Percentiles rank a stretch among this genome's conserved stretches.
These are phyloP conservation scores for Gymnosoma rotundatum DNA, from an alignment of 2,888 invertebrate species.

Conservation along the genomic window DNA sequence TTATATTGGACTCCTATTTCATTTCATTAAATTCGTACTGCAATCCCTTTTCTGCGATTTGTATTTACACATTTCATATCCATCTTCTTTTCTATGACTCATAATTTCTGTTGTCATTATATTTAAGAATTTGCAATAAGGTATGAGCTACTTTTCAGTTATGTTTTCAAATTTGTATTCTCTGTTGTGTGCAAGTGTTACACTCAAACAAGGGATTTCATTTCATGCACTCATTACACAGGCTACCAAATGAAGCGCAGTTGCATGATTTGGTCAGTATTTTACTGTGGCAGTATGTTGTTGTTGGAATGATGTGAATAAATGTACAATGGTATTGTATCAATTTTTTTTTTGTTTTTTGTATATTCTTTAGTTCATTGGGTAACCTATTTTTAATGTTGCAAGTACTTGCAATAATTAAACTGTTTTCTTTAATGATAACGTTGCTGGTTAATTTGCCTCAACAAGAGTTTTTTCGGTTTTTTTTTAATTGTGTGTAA, in stretches of 20 bases:
- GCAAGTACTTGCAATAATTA: conserved; percentile 66
- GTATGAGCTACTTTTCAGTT: conserved; percentile 17
- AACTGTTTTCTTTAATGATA: conserved; percentile 49
- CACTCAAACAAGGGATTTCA: conserved; percentile 37
- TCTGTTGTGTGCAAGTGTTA: conserved; percentile 58
- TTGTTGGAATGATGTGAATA: conserved; percentile 34
- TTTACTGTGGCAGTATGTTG: conserved; percentile 59
- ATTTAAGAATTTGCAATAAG: conserved; percentile 48
- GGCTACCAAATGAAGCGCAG: conserved; percentile 1
- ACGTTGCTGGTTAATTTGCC: conserved; percentile 32
- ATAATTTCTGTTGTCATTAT: conserved; percentile 24
- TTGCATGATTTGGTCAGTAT: conserved; percentile 60
- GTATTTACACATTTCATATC: conserved; percentile 62
- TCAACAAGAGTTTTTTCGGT: conserved; percentile 3
- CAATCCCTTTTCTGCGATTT: conserved; percentile 25
- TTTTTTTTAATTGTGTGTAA: conserved; percentile 15
- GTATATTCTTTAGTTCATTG: conserved; percentile 67
- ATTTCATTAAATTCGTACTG: conserved; percentile 23
- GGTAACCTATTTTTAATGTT: conserved; percentile 69
- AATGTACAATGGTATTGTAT: conserved; percentile 13
- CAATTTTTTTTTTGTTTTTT: too few species aligned
- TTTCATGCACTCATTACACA: conserved; percentile 39
- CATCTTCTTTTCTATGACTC: conserved; percentile 61
- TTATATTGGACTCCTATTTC: conserved; percentile 42
- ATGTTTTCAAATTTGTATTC: conserved; percentile 24